These are phyloP conservation scores for Pseudorectes ferrugineus DNA, from an alignment of 2,113 vertebrate genomes.

Conservation along the genomic window DNA sequence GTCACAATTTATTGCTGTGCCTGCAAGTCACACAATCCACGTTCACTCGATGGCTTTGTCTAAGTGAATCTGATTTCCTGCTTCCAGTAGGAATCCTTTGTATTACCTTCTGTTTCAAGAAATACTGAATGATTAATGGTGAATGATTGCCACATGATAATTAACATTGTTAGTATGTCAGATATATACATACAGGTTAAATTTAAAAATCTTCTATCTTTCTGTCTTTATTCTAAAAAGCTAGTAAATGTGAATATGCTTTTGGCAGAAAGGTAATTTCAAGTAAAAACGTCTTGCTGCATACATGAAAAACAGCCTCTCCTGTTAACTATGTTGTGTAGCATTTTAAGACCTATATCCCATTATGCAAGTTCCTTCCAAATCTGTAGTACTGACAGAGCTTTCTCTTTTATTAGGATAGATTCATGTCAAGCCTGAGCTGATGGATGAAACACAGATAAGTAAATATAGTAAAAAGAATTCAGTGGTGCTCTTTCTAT, in stretches of 20 bases:
- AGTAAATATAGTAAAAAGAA: neutral
- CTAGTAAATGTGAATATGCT: neutral
- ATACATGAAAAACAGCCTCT: neutral
- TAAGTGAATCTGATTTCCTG: neutral
- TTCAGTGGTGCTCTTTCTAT: neutral
- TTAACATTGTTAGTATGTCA: neutral
- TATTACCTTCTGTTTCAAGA: neutral
- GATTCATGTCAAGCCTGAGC: neutral
- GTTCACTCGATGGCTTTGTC: neutral
- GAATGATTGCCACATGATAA: neutral
- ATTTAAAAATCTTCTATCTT: neutral
- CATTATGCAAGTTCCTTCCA: neutral
- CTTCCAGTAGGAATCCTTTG: neutral
- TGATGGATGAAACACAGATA: neutral
- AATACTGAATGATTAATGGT: neutral
- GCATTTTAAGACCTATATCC: neutral
- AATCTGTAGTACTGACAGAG: neutral
- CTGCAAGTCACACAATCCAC: neutral
- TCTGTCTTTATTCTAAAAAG: neutral
- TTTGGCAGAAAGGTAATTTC: neutral
- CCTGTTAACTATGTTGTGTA: neutral
- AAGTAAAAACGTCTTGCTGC: neutral
- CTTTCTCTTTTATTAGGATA: neutral
- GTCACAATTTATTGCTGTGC: neutral
- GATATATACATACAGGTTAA: neutral